Evolutionary conservation across 2,113 vertebrate species (phyloP).

Genomic region (Ctenodactylus gundi): DNA sequence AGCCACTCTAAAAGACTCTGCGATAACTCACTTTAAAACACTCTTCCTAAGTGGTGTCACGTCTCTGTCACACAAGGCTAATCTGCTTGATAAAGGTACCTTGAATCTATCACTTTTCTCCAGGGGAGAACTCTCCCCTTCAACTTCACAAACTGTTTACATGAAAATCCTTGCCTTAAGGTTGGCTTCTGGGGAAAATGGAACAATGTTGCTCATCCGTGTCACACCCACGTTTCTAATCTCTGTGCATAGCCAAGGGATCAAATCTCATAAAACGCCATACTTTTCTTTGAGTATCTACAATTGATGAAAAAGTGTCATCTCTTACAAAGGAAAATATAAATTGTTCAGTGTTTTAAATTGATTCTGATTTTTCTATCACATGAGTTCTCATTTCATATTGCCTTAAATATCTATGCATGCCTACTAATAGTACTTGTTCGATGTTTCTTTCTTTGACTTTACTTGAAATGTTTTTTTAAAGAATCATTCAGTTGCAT

Average conservation of each 20-base stretch:
- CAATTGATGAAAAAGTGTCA: background rate
- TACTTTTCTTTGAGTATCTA: background rate
- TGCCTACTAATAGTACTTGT: background rate
- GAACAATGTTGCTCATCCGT: background rate
- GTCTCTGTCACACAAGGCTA: background rate
- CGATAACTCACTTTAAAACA: too few species aligned
- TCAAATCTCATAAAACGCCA: background rate
- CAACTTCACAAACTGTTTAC: background rate
- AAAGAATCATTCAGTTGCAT: background rate
- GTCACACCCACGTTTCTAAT: background rate
- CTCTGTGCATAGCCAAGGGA: background rate
- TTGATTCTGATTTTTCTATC: background rate
- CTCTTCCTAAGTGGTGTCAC: background rate
- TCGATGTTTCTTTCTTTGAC: background rate
- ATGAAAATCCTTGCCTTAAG: background rate
- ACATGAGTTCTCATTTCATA: background rate
- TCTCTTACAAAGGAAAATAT: background rate
- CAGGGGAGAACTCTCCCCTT: background rate
- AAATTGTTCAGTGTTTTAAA: background rate
- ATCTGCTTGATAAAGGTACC: background rate
- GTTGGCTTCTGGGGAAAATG: background rate
- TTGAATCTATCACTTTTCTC: background rate
- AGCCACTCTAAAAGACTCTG: background rate
- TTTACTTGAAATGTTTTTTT: constrained; percentile 29
- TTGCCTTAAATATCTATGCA: background rate